Evolutionary conservation across 1,140 invertebrate genomes (phyloP).

Genomic region (Microplitis demolitor): DNA sequence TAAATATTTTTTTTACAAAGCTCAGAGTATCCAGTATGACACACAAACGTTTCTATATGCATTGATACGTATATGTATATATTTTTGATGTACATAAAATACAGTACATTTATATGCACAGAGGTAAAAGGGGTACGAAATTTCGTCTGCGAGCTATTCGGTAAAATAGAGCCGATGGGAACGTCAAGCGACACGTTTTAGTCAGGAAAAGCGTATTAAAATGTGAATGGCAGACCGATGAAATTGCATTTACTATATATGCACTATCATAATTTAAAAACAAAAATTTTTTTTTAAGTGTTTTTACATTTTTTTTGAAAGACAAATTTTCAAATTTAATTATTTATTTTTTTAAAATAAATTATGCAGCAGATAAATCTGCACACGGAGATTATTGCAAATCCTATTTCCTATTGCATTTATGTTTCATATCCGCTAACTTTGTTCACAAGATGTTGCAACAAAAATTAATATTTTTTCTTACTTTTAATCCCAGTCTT

Average conservation of each 20-base stretch:
- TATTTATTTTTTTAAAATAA: too few species aligned
- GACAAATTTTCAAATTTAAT: too few species aligned
- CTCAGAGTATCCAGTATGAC: slow-evolving; percentile 5
- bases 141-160: slow-evolving; percentile 31
- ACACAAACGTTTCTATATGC: not conserved
- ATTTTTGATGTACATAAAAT: not conserved
- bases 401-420: too few species aligned
- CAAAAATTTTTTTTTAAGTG: not conserved
- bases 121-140: slow-evolving; percentile 13
- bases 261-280: not conserved
- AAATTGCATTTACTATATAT: slow-evolving; percentile 35
- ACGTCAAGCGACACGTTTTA: slow-evolving; percentile 39
- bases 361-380: too few species aligned
- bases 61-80: not conserved
- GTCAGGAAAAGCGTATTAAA: slow-evolving; percentile 41
- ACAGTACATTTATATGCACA: not conserved
- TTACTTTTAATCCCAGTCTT: too few species aligned
- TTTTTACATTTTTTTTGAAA: too few species aligned
- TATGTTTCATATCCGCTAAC: too few species aligned
- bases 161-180: slow-evolving; percentile 38
- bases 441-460: too few species aligned
- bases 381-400: too few species aligned
- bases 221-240: slow-evolving; percentile 36
- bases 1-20: not conserved
- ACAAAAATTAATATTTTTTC: too few species aligned